Conservation (phyloP, 2,113 vertebrate genomes). For the Lampris incognitus region DNA sequence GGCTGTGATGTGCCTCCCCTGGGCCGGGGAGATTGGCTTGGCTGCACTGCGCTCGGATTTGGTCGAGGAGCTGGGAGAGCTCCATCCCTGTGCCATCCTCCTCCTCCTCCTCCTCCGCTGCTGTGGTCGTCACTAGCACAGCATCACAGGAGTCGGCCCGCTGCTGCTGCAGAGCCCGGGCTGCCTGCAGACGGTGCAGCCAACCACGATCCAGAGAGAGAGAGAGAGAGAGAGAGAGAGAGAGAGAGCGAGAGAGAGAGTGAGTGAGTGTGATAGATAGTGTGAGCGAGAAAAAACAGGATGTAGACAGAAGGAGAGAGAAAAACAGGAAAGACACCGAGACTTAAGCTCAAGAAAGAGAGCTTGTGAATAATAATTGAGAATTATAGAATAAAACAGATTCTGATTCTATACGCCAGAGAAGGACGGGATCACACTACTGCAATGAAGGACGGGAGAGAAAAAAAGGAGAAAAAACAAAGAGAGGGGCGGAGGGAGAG, state of each 20-base stretch:
- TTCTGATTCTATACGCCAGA: too few species aligned
- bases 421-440: too few species aligned
- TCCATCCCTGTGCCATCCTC: conserved; percentile 96
- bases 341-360: background rate
- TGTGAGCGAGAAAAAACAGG: background rate
- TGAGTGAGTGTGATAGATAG: background rate
- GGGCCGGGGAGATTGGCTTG: conserved; percentile 49
- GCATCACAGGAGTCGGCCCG: conserved; percentile 67
- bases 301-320: background rate
- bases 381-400: background rate
- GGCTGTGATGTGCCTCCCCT: conserved; percentile 34
- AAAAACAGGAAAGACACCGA: conserved; percentile 1
- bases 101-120: conserved; percentile 70
- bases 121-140: conserved; percentile 60
- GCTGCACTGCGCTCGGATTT: conserved; percentile 88
- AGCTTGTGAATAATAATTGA: background rate
- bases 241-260: conserved; percentile 8
- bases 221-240: conserved; percentile 3
- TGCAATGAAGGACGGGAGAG: background rate
- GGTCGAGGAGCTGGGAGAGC: conserved; percentile 88
- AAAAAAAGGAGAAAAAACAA: background rate
- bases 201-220: conserved; percentile 48
- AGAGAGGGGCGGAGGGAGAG: background rate
- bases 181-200: conserved; percentile 76
- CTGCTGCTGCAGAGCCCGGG: conserved; percentile 84